Base-by-base conservation (phyloP, 1,140 invertebrate genomes). In the Sitodiplosis mosellana region DNA sequence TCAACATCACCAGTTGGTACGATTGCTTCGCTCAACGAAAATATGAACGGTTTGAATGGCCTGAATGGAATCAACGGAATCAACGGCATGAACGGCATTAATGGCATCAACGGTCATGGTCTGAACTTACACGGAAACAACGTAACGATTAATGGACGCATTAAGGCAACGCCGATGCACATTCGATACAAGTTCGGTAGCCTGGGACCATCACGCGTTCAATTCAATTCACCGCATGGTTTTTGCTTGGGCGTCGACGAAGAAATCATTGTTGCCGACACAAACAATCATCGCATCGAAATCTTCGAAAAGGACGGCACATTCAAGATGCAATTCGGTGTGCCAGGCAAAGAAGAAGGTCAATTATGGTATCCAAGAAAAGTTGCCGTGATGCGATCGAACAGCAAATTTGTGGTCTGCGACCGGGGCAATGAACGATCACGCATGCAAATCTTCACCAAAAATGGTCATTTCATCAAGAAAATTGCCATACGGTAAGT, bases 311-410 rank as follows among this genome's bases (percentile, higher is more conserved):
- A 92, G 65, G 81, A 77, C 57, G 89, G 89, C 10, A 78, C 74
- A 36, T 86, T 85, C 56, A 89, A 87, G 59, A 87, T 86, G 56
- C 82, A 89, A 64, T 93, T 93, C 66, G 89, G 89, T 33, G 77
- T 80, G 19, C 78, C 87, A 49, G 89, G 89, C 46, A 88, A 89
- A 59, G 91, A 95, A 54, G 91, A 96, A 60, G 92, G 92, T 1
- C 89, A 95, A 58, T 67, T 96, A 42, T 96, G 90, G 88, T 95
- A 93, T 69, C 93, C 92, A 2, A 74, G 92, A 33, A 96, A 96
- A 69, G 88, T 95, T 17, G 90, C 89, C 2, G 86, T 93, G 1
- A 90, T 93, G 71, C 74, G 83, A 34, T 78, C 78, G 33, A 81
- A 78, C 38, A 84, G 83, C 6, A 89, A 88, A 63, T 94, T 91